Evolutionary conservation across 2,888 invertebrate species (phyloP), one percentile per base, ranked within the genome.

Genomic region (Bombylius discolor): DNA sequence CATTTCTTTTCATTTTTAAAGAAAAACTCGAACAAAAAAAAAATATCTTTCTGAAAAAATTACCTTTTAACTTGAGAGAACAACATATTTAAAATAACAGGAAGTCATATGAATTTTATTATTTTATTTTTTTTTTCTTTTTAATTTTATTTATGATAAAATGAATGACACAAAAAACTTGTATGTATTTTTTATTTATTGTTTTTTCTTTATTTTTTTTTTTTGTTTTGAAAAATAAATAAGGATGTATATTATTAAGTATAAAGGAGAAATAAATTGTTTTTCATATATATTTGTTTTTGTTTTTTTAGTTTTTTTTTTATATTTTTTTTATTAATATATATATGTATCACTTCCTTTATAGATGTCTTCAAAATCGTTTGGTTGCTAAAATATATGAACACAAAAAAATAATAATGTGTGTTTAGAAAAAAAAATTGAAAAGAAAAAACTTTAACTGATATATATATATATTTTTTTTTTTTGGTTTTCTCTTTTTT

Each of bases 271-370:
- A 14, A 5, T 14, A 50, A 55, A 46, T 50, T 55, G 46, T 14
- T 23, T 39, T 23, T 23, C 39, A 14, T 42, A 14, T 5, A 42
- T 49, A 34, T 49, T 49, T 13, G 7, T 49, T 49, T 34, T 50
- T 55, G 46, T 14, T 23, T 39, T 23, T 23, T 49, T 49, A 5
- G 7, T 49, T 49, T 36, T 51, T 54, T 53, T 48, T 53, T 49
- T 56, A 54, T 48, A 53, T 57, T 56, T 76, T 76, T 73, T 70
- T 71, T 77, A 74, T 81, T 85, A 88, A 80, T 79, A 89, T 82
- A 89, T 89, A 82, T 89, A 89, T 72, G 89, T 89, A 84, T 88
- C 85, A 81, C 89, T 89, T 84, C 80, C 69, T 68, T 72, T 81
- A 78, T 81, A 78, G 66, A 73, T 81, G 78, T 81, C 78, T 77